Evolutionary conservation across 2,113 vertebrate genomes (phyloP).

Genomic region (Dicerorhinus sumatrensis): DNA sequence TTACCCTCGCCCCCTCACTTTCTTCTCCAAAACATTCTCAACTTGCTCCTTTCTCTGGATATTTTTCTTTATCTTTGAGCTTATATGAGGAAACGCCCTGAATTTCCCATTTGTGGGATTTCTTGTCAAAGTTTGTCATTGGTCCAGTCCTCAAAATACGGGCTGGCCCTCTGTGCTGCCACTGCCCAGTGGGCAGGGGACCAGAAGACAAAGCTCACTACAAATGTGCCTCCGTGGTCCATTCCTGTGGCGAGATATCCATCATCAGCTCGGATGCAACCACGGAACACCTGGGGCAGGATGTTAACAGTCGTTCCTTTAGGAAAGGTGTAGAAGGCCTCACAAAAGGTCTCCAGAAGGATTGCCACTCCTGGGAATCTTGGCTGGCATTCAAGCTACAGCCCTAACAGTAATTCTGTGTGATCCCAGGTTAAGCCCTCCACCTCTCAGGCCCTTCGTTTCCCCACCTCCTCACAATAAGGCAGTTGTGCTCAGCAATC

Average conservation of each 20-base stretch:
- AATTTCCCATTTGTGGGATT: not conserved
- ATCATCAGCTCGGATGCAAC: not conserved
- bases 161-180: not conserved
- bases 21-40: not conserved
- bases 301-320: not conserved
- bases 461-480: not conserved
- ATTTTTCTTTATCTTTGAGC: not conserved
- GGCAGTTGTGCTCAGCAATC: conserved; percentile 15
- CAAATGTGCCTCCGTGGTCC: not conserved
- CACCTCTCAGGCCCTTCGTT: not conserved
- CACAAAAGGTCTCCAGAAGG: not conserved
- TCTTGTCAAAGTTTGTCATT: conserved; percentile 12
- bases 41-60: not conserved
- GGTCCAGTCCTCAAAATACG: not conserved
- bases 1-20: not conserved
- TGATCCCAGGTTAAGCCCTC: not conserved
- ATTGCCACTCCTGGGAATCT: not conserved
- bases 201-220: not conserved
- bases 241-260: not conserved
- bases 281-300: not conserved
- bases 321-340: not conserved
- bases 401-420: not conserved
- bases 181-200: not conserved
- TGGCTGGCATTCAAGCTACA: not conserved
- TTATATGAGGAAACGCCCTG: conserved; percentile 8